Evolutionary conservation across 2,888 invertebrate genomes (phyloP), one percentile per base, ranked within the genome.

Genomic region (Pammene aurita): DNA sequence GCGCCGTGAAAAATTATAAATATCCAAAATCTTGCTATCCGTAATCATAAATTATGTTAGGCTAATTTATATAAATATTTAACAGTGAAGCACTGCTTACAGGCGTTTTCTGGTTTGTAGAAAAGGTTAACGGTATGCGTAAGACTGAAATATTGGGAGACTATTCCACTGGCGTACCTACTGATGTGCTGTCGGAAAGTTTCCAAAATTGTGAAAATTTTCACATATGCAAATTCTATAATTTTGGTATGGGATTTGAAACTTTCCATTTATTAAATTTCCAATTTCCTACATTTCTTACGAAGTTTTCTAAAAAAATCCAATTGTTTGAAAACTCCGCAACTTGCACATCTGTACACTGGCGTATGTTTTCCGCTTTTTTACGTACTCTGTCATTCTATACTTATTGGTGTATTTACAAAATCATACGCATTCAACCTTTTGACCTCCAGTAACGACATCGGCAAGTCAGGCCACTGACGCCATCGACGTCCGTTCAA

Each of bases 1-100:
- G 77, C 74, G 78, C 77, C 76, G 80, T 89, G 85, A 81, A 87
- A 88, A 88, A 88, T 83, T 86, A 88, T 85, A 87, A 88, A 86
- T 78, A 76, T 80, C 82, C 78, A 78, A 82, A 80, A 73, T 72
- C 60, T 72, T 63, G 72, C 70, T 61, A 16, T 54, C 71, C 70
- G 69, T 70, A 46, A 65, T 54, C 57, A 41, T 57, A 57, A 48
- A 48, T 57, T 56, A 72, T 66, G 76, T 77, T 76, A 76, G 77
- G 76, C 77, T 76, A 78, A 76, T 81, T 80, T 77, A 79, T 79
- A 80, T 77, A 80, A 78, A 80, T 73, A 73, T 68, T 70, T 68
- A 69, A 46, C 58, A 63, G 66, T 61, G 41, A 67, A 63, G 48
- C 34, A 52, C 50, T 52, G 50, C 10, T 61, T 60, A 48, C 14